Conservation (phyloP, 2,888 invertebrate species). For the Agonopterix heracliana region DNA sequence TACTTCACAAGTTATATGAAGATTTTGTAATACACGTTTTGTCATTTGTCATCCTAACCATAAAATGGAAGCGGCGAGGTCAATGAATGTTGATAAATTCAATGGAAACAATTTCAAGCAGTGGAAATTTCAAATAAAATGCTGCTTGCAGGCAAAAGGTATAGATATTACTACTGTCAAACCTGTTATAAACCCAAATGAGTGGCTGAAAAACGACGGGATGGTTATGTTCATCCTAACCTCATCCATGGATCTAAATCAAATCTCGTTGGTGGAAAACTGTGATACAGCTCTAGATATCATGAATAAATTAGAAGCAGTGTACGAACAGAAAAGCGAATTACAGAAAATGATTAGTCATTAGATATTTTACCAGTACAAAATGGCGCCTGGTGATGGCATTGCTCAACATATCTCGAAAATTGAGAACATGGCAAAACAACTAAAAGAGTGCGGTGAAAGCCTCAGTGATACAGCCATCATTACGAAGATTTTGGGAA, state of each 20-base stretch:
- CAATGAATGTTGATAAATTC: slow-evolving; percentile 8
- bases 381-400: slow-evolving; percentile 14
- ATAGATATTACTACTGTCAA: slow-evolving; percentile 12
- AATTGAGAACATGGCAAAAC: slow-evolving; percentile 20
- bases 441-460: slow-evolving; percentile 23
- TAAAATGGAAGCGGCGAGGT: not conserved
- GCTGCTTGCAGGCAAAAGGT: slow-evolving; percentile 18
- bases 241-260: slow-evolving; percentile 14
- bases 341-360: slow-evolving; percentile 18
- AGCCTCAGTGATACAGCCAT: slow-evolving; percentile 22
- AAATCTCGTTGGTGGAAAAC: slow-evolving; percentile 16
- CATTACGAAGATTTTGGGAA: slow-evolving; percentile 26
- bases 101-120: slow-evolving; percentile 17
- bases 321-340: slow-evolving; percentile 18
- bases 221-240: slow-evolving; percentile 16
- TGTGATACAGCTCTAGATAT: slow-evolving; percentile 18
- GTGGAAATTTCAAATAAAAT: slow-evolving; percentile 23
- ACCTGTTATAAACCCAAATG: not conserved
- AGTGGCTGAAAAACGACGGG: slow-evolving; percentile 15
- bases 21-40: no score
- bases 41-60: not conserved
- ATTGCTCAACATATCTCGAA: slow-evolving; percentile 22
- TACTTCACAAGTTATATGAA: no score
- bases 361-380: slow-evolving; percentile 20
- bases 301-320: slow-evolving; percentile 17